Percentiles rank a stretch among this genome's conserved stretches.
These are phyloP conservation scores for Creontiades dilutus DNA, from an alignment of 2,888 invertebrate species.

Conservation along the genomic window DNA sequence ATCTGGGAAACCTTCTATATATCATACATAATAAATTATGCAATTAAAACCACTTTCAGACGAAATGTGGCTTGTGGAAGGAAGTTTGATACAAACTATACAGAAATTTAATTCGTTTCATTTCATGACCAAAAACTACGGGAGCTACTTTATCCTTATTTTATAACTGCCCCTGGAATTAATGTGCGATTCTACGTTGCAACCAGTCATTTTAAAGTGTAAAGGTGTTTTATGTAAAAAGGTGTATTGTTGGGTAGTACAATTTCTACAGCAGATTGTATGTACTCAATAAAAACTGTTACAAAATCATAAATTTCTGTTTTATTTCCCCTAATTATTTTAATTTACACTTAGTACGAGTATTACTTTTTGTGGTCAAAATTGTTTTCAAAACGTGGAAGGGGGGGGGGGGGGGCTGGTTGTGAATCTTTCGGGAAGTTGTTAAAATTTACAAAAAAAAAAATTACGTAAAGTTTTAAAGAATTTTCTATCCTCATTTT, in stretches of 20 bases:
- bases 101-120: not conserved
- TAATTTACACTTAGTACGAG: no score
- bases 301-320: not conserved
- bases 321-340: not conserved
- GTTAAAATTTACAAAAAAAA: no score
- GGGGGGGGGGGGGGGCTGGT: no score
- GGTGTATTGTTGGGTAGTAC: not conserved
- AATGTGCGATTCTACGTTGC: not conserved
- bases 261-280: not conserved
- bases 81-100: not conserved
- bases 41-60: not conserved
- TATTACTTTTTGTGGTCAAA: no score
- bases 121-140: not conserved
- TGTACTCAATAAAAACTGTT: not conserved
- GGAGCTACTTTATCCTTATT: not conserved
- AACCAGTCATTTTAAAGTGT: not conserved
- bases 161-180: not conserved
- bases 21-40: no score
- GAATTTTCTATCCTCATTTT: no score
- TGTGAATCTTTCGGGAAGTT: no score
- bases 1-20: no score
- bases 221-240: not conserved
- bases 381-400: no score
- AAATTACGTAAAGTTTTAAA: no score
- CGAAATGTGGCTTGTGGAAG: not conserved